A percentile compares a stretch with the other conserved stretches of the same genome.
These are phyloP conservation scores for Acanthurus lineatus DNA, from an alignment of 2,797 vertebrate species.

Conservation along the genomic window DNA sequence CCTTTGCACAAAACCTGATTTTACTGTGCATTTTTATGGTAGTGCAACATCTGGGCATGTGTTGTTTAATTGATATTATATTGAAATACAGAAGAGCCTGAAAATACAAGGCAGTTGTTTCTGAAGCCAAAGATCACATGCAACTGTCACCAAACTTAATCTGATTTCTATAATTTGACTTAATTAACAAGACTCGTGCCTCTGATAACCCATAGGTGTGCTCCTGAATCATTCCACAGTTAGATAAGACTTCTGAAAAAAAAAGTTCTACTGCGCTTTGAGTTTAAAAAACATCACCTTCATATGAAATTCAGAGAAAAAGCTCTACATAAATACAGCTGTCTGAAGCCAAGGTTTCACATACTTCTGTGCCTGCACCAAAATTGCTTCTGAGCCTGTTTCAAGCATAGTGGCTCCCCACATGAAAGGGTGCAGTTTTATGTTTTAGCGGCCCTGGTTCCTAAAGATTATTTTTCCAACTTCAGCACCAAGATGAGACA, in stretches of 20 bases:
- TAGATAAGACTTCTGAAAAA: neutral
- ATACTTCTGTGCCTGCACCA: slow-evolving; percentile 16
- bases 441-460: slow-evolving; percentile 13
- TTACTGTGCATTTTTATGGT: neutral
- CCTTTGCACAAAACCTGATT: neutral
- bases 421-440: slow-evolving; percentile 26
- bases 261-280: slow-evolving; percentile 3
- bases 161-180: neutral
- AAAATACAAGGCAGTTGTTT: neutral
- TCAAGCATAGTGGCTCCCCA: neutral
- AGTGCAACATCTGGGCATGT: neutral
- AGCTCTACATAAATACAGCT: slow-evolving; percentile 65
- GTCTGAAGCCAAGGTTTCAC: slow-evolving; percentile 32
- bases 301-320: slow-evolving; percentile 55
- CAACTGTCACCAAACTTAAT: neutral
- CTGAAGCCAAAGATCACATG: neutral
- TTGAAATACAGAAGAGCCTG: slow-evolving; percentile 2
- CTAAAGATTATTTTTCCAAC: slow-evolving; percentile 16
- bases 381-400: slow-evolving; percentile 14
- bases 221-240: slow-evolving; percentile 1
- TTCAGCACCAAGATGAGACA: slow-evolving; percentile 31
- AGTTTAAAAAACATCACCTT: slow-evolving; percentile 41
- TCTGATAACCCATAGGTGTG: slow-evolving; percentile 3
- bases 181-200: neutral
- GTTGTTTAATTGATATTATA: neutral